These are phyloP conservation scores for Myotis lucifugus DNA, from an alignment of 2,113 vertebrate species.

Conservation along the genomic window DNA sequence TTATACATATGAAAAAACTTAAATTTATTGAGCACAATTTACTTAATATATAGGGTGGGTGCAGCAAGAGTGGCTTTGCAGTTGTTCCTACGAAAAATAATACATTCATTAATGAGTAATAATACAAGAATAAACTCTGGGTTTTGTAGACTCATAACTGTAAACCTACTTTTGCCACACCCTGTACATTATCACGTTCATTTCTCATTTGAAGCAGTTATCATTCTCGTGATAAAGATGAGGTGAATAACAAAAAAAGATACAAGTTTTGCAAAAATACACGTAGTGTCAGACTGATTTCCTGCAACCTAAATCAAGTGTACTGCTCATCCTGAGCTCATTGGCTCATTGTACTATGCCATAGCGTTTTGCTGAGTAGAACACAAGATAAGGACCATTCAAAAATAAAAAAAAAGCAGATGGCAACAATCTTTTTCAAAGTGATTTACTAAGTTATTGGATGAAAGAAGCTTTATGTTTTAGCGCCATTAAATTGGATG, in stretches of 20 bases:
- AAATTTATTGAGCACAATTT: not conserved
- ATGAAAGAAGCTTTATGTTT: not conserved
- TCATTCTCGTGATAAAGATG: not conserved
- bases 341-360: not conserved
- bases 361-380: not conserved
- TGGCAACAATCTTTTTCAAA: not conserved
- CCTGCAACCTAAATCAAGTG: not conserved
- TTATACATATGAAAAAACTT: not conserved
- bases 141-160: not conserved
- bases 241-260: not conserved
- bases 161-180: not conserved
- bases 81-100: not conserved
- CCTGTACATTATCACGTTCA: not conserved
- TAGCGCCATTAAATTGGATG: not conserved
- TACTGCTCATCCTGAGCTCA: not conserved
- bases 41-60: not conserved
- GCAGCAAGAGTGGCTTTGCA: not conserved
- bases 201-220: not conserved
- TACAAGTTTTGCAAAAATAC: not conserved
- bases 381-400: not conserved
- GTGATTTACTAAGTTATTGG: not conserved
- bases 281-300: not conserved
- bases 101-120: not conserved
- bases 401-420: not conserved
- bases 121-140: not conserved